Evolutionary conservation across 2,797 vertebrate genomes (phyloP).

Genomic region (Muscicapa striata): DNA sequence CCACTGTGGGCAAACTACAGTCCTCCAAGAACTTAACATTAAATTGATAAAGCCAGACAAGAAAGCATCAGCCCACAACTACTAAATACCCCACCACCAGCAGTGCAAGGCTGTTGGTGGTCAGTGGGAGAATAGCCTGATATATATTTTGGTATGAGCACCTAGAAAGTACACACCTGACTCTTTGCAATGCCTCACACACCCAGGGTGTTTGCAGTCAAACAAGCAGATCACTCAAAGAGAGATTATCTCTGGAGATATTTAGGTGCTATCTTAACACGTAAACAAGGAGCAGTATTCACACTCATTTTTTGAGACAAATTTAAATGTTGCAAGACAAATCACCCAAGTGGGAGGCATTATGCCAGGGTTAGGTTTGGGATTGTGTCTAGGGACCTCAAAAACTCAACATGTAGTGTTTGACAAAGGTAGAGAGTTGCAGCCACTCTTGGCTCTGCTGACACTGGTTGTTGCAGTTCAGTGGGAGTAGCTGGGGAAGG

Average conservation of each 20-base stretch:
- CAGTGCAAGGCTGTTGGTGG: not conserved
- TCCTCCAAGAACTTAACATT: not conserved
- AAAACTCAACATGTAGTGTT: not conserved
- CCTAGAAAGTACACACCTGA: not conserved
- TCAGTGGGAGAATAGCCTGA: not conserved
- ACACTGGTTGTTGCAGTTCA: not conserved
- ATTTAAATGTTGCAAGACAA: not conserved
- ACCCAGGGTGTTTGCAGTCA: not conserved
- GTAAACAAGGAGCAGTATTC: not conserved
- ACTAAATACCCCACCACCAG: not conserved
- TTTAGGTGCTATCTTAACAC: not conserved
- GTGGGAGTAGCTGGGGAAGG: not conserved
- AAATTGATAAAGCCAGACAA: not conserved
- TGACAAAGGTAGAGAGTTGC: not conserved
- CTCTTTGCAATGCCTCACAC: not conserved
- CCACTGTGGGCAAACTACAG: not conserved
- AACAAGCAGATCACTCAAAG: not conserved
- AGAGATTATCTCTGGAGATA: not conserved
- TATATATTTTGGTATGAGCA: accelerated
- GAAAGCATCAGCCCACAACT: not conserved
- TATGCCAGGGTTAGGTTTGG: not conserved
- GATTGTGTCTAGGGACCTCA: not conserved
- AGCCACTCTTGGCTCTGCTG: not conserved
- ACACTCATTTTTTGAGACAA: not conserved
- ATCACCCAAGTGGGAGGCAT: not conserved